These are phyloP conservation scores for Oncorhynchus keta DNA, from an alignment of 2,113 vertebrate species.

Conservation along the genomic window DNA sequence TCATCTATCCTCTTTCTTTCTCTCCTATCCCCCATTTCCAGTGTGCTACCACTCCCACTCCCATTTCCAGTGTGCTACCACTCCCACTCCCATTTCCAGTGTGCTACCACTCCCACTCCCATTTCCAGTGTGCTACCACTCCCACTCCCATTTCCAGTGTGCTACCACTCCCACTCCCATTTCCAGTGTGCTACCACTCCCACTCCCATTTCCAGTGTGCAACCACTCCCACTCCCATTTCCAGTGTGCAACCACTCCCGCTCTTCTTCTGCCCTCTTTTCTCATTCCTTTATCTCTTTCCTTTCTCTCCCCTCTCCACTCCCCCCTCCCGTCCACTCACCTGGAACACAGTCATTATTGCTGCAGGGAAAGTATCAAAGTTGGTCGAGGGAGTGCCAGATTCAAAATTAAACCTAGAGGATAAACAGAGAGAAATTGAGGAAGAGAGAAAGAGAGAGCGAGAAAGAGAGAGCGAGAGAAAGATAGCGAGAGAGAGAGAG, in stretches of 20 bases:
- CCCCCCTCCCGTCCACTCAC: constrained; percentile 58
- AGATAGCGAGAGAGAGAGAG: too few species aligned
- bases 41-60: background rate
- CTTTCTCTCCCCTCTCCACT: background rate
- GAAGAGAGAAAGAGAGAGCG: background rate
- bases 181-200: too few species aligned
- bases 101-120: too few species aligned
- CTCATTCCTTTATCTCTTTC: background rate
- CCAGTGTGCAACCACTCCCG: too few species aligned
- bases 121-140: too few species aligned
- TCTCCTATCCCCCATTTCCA: background rate
- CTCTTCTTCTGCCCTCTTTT: too few species aligned
- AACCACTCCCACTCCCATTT: too few species aligned
- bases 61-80: too few species aligned
- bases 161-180: too few species aligned
- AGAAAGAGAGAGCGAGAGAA: background rate
- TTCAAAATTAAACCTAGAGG: constrained; percentile 82
- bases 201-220: too few species aligned
- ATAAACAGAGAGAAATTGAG: background rate
- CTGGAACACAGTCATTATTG: constrained; percentile 99
- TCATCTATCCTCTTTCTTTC: background rate
- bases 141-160: too few species aligned
- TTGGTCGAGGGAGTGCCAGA: constrained; percentile 91
- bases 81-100: too few species aligned
- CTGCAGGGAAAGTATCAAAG: constrained; percentile 97